These are phyloP conservation scores for Kryptolebias ocellatus DNA, from an alignment of 2,797 vertebrate genomes.

Conservation along the genomic window DNA sequence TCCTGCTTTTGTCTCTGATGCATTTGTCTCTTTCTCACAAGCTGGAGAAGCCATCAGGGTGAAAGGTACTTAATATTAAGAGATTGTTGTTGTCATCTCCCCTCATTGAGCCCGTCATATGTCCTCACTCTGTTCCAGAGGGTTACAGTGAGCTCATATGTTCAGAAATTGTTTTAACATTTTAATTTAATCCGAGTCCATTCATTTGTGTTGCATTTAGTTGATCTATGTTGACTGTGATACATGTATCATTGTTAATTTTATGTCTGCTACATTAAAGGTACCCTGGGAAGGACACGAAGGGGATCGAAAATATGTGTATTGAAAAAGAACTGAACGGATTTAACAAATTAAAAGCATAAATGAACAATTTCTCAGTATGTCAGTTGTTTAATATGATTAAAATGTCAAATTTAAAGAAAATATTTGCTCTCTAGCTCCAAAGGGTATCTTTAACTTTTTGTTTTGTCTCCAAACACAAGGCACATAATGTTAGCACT, in stretches of 20 bases:
- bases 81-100: conserved; percentile 31
- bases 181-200: conserved; percentile 39
- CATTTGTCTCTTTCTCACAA: conserved; percentile 92
- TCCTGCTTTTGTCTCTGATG: conserved; percentile 75
- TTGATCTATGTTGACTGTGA: conserved; percentile 34
- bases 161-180: conserved; percentile 43
- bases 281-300: conserved; percentile 29
- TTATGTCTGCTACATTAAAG: conserved; percentile 28
- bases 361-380: neutral
- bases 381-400: neutral
- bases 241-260: conserved; percentile 1
- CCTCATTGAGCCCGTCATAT: conserved; percentile 57
- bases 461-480: neutral
- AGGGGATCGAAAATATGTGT: neutral
- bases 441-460: conserved; percentile 49
- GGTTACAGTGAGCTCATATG: conserved; percentile 54
- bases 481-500: neutral
- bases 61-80: conserved; percentile 94
- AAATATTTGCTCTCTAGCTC: conserved; percentile 2
- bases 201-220: conserved; percentile 35
- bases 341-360: neutral
- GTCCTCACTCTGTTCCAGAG: conserved; percentile 33
- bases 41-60: conserved; percentile 99
- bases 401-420: neutral
- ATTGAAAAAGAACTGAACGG: neutral